Evolutionary conservation across 2,888 invertebrate genomes (phyloP), one percentile per base, ranked within the genome.

Genomic region (Leptopterna dolabrata): DNA sequence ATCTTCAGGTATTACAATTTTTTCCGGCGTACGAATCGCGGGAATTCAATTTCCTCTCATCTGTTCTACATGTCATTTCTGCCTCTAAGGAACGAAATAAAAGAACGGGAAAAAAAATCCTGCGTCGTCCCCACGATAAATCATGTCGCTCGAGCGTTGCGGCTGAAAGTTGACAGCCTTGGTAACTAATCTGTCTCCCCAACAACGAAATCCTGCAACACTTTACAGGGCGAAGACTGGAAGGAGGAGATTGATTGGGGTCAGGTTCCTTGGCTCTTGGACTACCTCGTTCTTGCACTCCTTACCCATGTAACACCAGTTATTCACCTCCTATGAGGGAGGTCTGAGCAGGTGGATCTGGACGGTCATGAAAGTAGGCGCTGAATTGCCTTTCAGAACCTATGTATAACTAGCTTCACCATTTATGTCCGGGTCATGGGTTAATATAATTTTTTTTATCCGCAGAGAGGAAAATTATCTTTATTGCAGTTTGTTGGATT

Each of bases 161-260:
- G 78, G 78, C 78, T 78, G 78, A 78, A 78, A 78, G 78, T 78
- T 78, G 78, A 78, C 78, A 78, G 78, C 78, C 78, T 78, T 47
- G 78, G 78, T 78, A 78, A 78, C 78, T 78, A 45, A 78, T 78
- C 78, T 45, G 78, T 43, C 78, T 78, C 78, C 78, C 63, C 63
- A 63, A 63, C 63, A 63, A 45, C 41, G 78, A 78, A 78, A 78
- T 78, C 78, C 78, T 36, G 76, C 76, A 43, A 24, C 43, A 13
- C 43, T 47, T 78, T 14, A 47, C 14, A 13, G 78, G 78, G 19
- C 63, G 19, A 63, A 63, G 24, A 14, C 78, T 47, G 41, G 76
- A 41, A 78, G 78, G 45, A 78, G 27, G 78, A 27, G 78, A 63
- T 63, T 24, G 63, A 63, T 63, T 63, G 24, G 63, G 63, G 63